Evolutionary conservation across 2,797 vertebrate genomes (phyloP), one percentile per base, ranked within the genome.

Genomic region (Eulemur mongoz): DNA sequence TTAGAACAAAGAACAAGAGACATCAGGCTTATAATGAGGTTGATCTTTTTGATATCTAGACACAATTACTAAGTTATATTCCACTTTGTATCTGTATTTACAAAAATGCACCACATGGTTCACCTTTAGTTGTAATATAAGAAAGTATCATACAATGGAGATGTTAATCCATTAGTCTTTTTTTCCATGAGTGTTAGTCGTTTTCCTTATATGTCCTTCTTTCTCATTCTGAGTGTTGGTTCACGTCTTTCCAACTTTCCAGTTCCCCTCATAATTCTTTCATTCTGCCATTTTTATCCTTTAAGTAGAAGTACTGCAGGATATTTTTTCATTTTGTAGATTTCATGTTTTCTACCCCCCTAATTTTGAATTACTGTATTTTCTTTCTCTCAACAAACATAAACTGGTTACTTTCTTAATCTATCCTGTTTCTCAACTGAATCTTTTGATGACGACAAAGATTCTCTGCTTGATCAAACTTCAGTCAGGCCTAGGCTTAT

Each of bases 351-450:
- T 84, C 25, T 76, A 87, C 7, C 15, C 35, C 54, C 32, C 35
- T 61, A 83, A 52, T 7, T 93, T 65, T 65, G 32, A 65, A 65
- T 65, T 65, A 65, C 15, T n/a, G 2, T 70, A 45, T 72, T 72
- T 83, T 69, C 38, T 72, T 83, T 69, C 38, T 32, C 15, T 83
- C 92, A 94, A 48, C 13, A 91, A 78, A 88, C 40, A 88, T 91
- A 82, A 63, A 96, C 48, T 32, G 23, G 57, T 67, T 89, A 65
- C 11, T 89, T 92, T 78, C 82, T 69, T 72, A 27, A 75, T 32
- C 45, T 40, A 40, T 79, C 54, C 59, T 70, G 54, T 45, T 96
- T 70, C 88, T 84, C 38, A 85, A 40, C 0, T 50, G 48, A 83
- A 72, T 67, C 40, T 89, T 72, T 23, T 45, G 25, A 43, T 61